Conservation (phyloP, 2,888 invertebrate genomes). For the Anorthoa munda region DNA sequence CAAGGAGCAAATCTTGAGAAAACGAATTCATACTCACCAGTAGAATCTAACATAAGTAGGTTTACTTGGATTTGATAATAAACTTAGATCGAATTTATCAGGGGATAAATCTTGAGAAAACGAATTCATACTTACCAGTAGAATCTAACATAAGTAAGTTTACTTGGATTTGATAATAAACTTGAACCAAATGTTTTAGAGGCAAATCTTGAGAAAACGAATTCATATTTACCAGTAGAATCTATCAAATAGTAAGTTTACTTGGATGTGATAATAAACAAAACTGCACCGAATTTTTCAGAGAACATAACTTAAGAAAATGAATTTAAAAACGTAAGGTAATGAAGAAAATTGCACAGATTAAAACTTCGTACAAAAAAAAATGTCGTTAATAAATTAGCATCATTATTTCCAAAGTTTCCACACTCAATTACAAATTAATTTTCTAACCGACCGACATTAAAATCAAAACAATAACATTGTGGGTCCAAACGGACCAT, state of each 20-base stretch:
- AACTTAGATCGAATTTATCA: not conserved
- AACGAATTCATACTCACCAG: no score
- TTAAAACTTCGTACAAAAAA: not conserved
- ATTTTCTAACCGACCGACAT: constrained; percentile 47
- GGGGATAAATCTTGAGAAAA: not conserved
- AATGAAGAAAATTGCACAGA: no score
- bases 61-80: no score
- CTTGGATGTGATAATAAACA: not conserved
- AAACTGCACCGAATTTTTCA: not conserved
- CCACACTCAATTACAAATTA: constrained; percentile 29
- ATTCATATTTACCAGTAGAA: not conserved
- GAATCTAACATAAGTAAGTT: no score
- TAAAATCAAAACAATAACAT: constrained; percentile 63
- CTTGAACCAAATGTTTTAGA: not conserved
- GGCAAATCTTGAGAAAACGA: not conserved
- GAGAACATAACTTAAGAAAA: not conserved
- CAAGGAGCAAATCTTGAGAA: no score
- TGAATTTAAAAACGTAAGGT: not conserved
- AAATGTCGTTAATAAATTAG: not conserved
- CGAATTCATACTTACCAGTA: not conserved
- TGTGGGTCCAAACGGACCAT: constrained; percentile 46
- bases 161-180: no score
- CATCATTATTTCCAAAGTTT: constrained; percentile 3
- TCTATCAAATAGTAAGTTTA: no score
- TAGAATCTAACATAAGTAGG: no score